Percentiles rank a stretch among this genome's conserved stretches.
These are phyloP conservation scores for Drosophila ficusphila DNA, from an alignment of 1,140 invertebrate genomes.

Conservation along the genomic window DNA sequence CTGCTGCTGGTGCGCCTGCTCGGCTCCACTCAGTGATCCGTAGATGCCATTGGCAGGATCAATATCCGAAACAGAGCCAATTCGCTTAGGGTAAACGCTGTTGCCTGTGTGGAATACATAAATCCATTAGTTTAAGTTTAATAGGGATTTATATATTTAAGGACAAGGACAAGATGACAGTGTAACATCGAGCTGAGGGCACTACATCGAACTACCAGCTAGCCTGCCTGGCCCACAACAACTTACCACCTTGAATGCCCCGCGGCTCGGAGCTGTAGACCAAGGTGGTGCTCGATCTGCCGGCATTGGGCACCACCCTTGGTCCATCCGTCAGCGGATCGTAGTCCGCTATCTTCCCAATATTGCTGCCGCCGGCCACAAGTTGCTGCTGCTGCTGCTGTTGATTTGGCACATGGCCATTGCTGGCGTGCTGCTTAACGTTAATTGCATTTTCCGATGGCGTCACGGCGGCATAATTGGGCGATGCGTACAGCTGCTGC, in stretches of 20 bases:
- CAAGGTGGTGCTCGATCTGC: constrained; percentile 90
- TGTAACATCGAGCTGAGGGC: constrained; percentile 49
- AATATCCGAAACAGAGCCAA: constrained; percentile 97
- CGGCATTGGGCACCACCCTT: constrained; percentile 90
- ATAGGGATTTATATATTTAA: neutral
- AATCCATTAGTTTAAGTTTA: neutral
- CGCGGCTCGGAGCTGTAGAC: constrained; percentile 92
- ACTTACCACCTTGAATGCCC: constrained; percentile 85
- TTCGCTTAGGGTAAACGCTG: constrained; percentile 87
- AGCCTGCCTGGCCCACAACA: constrained; percentile 41
- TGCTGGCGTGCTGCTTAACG: constrained; percentile 54
- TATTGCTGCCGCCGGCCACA: constrained; percentile 51
- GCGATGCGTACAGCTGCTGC: constrained; percentile 71
- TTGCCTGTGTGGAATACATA: constrained; percentile 50
- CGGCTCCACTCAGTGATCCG: constrained; percentile 88
- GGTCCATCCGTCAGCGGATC: constrained; percentile 90
- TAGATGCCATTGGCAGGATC: constrained; percentile 97
- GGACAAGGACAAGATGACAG: constrained; percentile 69
- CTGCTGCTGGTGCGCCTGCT: constrained; percentile 58
- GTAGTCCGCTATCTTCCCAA: constrained; percentile 92
- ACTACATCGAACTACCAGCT: constrained; percentile 60
- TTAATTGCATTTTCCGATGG: constrained; percentile 65
- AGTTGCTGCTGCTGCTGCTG: constrained; percentile 37
- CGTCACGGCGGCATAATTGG: constrained; percentile 70
- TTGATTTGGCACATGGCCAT: constrained; percentile 56